Evolutionary conservation across 1,140 invertebrate species (phyloP), one percentile per base, ranked within the genome.

Genomic region (Trinorchestia longiramus): DNA sequence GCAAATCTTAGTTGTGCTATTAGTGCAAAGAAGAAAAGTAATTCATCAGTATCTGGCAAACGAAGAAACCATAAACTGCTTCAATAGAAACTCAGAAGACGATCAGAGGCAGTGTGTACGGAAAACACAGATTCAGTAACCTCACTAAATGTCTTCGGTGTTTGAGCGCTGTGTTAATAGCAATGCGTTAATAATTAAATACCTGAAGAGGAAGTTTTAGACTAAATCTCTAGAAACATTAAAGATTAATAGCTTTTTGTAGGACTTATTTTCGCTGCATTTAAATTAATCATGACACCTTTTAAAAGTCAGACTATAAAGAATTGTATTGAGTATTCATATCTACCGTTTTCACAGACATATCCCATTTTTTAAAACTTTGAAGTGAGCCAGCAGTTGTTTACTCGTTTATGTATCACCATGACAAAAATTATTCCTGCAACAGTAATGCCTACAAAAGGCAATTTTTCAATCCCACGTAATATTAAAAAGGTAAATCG

Each of bases 1-100:
- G 62, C 62, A 77, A 77, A 77, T 77, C 62, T 77, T 77, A 77
- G 62, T 77, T 77, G 62, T 77, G 62, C 62, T 77, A 77, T 77
- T 77, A 77, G 62, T 28, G 28, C 62, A 3, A 36, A 77, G 62
- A 36, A 77, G 62, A 28, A 15, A 77, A 77, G 15, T 77, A 77
- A 77, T 77, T 77, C 62, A 28, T 77, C 62, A 77, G 62, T 11
- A 77, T 77, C 62, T 3, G 62, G 62, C 28, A 77, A 77, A 36
- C 62, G 1, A 77, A 28, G 62, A 77, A 77, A 77, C 62, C 11
- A 36, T 19, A 77, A 77, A 77, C 62, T 77, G 62, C 36, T 77
- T 77, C 62, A 23, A 36, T 36, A 77, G 28, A 1, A 77, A 11
- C 19, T 19, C 19, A 19, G 19, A 3, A 77, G 11, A 36, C 3